Evolutionary conservation across 2,888 invertebrate species (phyloP), one percentile per base, ranked within the genome.

Genomic region (Candidula unifasciata): DNA sequence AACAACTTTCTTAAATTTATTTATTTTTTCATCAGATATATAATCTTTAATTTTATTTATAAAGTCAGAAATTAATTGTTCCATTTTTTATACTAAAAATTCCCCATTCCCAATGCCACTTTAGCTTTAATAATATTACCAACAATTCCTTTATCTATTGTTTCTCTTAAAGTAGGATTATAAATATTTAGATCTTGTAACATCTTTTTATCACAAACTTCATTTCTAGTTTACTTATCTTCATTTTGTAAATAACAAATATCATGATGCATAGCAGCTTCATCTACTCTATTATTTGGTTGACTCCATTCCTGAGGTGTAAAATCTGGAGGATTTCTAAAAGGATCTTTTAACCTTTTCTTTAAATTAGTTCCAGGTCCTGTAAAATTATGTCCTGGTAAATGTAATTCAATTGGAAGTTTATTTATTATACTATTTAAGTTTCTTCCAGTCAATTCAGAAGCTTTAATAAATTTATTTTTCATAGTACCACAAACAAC

Each of bases 331-430:
- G 54, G 54, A 44, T 33, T 3, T 66, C 44, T 27, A 27, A 64
- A 30, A 0, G 30, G 64, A 73, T 73, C 18, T n/a, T 44, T 73
- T n/a, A 73, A 44, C 27, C 44, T 73, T 73, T 73, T 73, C 73
- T 73, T 44, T 73, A 73, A n/a, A 73, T 73, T 73, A 73, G 73
- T 73, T 73, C 44, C 52, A 52, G 44, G 52, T 33, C 44, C 44
- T 44, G 73, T 73, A 73, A 24, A 73, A 44, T 44, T 44, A 73
- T 73, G 73, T 57, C 79, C 66, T 8, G 76, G 83, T 24, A 86
- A 69, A 80, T 86, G 80, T 54, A 86, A 37, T 81, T 83, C 83
- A 71, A 83, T 24, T 27, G 80, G 81, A 21, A 84, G 27, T 35
- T 13, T 44, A 1, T 44, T 44, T 1, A 44, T 44, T 44, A 44